Evolutionary conservation across 2,797 vertebrate species (phyloP).

Genomic region (Brachyalestes nurse): DNA sequence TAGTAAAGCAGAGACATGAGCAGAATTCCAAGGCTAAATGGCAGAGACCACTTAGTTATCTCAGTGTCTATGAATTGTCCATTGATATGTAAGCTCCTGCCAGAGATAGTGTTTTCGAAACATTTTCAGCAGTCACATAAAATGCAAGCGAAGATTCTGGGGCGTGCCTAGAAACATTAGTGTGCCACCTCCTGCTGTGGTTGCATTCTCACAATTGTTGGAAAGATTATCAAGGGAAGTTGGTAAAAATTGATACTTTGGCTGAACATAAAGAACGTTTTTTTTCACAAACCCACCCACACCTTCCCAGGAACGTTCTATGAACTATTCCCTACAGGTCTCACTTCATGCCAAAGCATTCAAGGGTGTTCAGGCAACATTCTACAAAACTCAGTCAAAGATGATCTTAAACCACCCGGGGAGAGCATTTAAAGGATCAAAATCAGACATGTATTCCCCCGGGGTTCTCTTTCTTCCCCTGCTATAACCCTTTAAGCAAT

Average conservation of each 20-base stretch:
- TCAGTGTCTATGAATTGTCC: background rate
- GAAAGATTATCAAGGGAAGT: background rate
- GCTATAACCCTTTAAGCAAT: background rate
- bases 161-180: background rate
- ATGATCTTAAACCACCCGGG: conserved; percentile 43
- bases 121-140: background rate
- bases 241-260: background rate
- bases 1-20: conserved; percentile 31
- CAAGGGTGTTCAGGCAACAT: conserved; percentile 59
- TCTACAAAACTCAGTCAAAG: conserved; percentile 58
- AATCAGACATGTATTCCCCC: conserved; percentile 48
- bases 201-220: background rate
- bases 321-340: conserved; percentile 32
- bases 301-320: background rate
- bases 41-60: background rate
- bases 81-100: background rate
- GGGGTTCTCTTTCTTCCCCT: conserved; percentile 36
- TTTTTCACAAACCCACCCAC: conserved; percentile 8
- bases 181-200: background rate
- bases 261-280: background rate
- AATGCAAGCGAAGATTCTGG: background rate
- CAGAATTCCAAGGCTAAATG: background rate
- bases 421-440: conserved; percentile 63
- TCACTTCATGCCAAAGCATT: conserved; percentile 50
- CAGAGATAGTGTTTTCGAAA: background rate